Conservation (phyloP, 2,113 vertebrate genomes). For the Brachyhypopomus gauderio region DNA sequence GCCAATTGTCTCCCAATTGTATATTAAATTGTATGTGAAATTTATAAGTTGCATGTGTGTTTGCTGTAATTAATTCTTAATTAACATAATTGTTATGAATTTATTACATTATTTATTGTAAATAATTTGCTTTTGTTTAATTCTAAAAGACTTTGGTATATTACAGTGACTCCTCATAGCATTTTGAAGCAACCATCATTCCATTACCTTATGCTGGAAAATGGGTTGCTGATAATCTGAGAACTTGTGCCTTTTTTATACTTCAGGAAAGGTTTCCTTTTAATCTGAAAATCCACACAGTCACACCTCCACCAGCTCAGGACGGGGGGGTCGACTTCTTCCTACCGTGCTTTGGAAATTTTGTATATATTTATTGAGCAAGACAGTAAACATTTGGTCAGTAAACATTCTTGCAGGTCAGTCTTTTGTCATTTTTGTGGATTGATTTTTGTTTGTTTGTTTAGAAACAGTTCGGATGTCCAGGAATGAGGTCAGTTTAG, state of each 20-base stretch:
- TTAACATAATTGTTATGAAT: not conserved
- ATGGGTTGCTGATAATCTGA: not conserved
- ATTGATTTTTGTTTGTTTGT: not conserved
- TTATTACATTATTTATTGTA: not conserved
- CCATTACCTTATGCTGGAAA: not conserved
- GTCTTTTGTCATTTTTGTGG: not conserved
- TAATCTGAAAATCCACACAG: not conserved
- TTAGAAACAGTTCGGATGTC: too few species aligned
- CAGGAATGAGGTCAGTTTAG: too few species aligned
- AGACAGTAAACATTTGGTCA: not conserved
- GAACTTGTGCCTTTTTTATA: constrained; percentile 37
- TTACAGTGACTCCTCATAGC: too few species aligned
- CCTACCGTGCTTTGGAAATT: not conserved
- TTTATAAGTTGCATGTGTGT: not conserved
- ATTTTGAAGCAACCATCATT: not conserved
- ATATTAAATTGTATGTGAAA: constrained; percentile 13
- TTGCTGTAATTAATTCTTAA: not conserved
- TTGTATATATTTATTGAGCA: not conserved
- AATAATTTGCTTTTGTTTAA: not conserved
- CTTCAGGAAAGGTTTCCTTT: constrained; percentile 27
- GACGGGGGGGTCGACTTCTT: not conserved
- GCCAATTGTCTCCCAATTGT: not conserved
- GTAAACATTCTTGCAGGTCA: not conserved
- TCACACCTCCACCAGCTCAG: too few species aligned
- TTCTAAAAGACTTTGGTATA: not conserved